These are phyloP conservation scores for Himalopsyche tibetana DNA, from an alignment of 2,888 invertebrate genomes.

Conservation along the genomic window DNA sequence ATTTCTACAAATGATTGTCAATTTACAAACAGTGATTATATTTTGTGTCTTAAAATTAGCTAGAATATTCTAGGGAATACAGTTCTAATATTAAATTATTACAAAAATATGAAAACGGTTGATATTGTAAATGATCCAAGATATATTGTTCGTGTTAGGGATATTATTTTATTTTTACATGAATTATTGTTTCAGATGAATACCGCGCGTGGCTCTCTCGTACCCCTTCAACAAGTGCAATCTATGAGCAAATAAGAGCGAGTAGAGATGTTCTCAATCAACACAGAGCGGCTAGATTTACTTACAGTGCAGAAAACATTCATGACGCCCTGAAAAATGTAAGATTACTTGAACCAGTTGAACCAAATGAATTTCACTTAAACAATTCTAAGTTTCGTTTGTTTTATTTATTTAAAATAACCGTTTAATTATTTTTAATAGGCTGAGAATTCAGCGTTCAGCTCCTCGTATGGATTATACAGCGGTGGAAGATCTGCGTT, in stretches of 20 bases:
- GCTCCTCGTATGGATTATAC: slow-evolving; percentile 77
- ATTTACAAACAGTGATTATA: no score
- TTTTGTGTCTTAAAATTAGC: no score
- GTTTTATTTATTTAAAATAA: slow-evolving; percentile 10
- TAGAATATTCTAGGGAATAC: no score
- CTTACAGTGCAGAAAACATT: slow-evolving; percentile 94
- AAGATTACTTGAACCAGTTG: slow-evolving; percentile 68
- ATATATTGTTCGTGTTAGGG: no score
- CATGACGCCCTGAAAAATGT: slow-evolving; percentile 91
- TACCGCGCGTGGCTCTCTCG: slow-evolving; percentile 95
- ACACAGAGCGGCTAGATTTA: slow-evolving; percentile 85
- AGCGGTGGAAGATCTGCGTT: slow-evolving; percentile 81
- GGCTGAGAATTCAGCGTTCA: slow-evolving; percentile 79
- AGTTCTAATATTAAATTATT: no score
- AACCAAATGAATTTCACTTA: background rate
- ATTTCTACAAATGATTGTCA: no score
- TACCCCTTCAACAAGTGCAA: slow-evolving; percentile 93
- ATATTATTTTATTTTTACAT: no score
- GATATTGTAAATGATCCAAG: no score
- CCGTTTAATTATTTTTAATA: slow-evolving; percentile 65
- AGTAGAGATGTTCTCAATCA: slow-evolving; percentile 84
- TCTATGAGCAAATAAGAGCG: slow-evolving; percentile 92
- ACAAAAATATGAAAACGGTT: no score
- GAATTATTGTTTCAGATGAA: slow-evolving; percentile 82
- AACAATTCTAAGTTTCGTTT: background rate